Evolutionary conservation across 2,113 vertebrate species (phyloP).

Genomic region (Reinhardtius hippoglossoides): DNA sequence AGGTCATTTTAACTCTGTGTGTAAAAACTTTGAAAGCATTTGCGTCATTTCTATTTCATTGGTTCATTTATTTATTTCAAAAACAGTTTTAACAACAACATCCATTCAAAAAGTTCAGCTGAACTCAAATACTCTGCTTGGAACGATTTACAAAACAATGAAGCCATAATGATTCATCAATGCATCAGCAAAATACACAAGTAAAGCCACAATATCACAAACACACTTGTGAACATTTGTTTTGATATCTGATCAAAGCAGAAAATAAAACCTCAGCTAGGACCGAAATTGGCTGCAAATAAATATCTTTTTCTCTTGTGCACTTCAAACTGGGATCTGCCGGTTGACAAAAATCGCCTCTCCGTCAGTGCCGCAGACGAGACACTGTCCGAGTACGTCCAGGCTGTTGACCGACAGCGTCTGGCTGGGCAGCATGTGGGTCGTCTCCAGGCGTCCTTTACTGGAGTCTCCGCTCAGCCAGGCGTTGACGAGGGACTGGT

Average conservation of each 20-base stretch:
- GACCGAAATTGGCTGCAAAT: slow-evolving; percentile 13
- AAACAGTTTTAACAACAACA: slow-evolving; percentile 26
- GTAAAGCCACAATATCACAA: neutral
- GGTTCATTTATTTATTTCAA: slow-evolving; percentile 46
- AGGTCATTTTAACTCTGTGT: neutral
- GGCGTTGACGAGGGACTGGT: slow-evolving; percentile 87
- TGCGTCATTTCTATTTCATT: slow-evolving; percentile 15
- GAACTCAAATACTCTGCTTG: neutral
- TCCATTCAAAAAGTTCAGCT: slow-evolving; percentile 36
- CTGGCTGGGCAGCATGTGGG: slow-evolving; percentile 91
- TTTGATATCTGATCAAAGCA: neutral
- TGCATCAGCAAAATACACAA: neutral
- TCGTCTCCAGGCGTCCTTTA: slow-evolving; percentile 93
- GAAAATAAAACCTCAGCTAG: neutral
- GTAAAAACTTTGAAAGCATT: neutral
- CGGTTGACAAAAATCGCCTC: slow-evolving; percentile 95
- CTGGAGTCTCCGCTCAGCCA: slow-evolving; percentile 93
- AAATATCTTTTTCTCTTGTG: slow-evolving; percentile 1
- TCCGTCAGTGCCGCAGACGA: slow-evolving; percentile 96
- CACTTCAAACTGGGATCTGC: slow-evolving; percentile 81
- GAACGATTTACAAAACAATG: slow-evolving; percentile 26
- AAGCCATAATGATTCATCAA: slow-evolving; percentile 7
- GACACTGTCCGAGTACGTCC: slow-evolving; percentile 92
- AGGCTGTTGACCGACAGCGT: slow-evolving; percentile 94
- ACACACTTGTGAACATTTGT: neutral